These are phyloP conservation scores for Palythoa grandiflora DNA, from an alignment of 92 coral and sea anemone genomes.

Conservation along the genomic window DNA sequence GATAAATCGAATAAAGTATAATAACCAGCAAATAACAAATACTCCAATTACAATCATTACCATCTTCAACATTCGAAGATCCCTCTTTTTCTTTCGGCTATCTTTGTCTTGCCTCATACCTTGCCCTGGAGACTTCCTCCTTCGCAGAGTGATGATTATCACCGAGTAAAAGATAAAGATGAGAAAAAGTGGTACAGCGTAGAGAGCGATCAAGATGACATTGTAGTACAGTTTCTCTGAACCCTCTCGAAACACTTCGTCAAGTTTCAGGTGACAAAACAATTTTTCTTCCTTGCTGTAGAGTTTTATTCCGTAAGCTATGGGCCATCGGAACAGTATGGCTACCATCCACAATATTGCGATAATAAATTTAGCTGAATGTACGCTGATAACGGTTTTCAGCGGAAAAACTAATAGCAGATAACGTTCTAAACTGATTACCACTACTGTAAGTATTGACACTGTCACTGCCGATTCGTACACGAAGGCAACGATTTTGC, in stretches of 20 bases:
- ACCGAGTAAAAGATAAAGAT: constrained; percentile 31
- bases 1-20: constrained; percentile 33
- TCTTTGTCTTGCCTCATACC: constrained; percentile 22
- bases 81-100: constrained; percentile 23
- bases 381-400: constrained; percentile 3
- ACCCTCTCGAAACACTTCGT: constrained; percentile 37
- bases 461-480: constrained; percentile 40
- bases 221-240: constrained; percentile 29
- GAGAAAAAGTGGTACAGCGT: constrained; percentile 31
- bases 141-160: constrained; percentile 8
- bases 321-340: constrained; percentile 35
- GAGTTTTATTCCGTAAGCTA: constrained; percentile 25
- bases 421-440: constrained; percentile 35
- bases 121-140: constrained; percentile 37
- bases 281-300: neutral
- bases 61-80: constrained; percentile 26
- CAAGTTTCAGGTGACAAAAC: constrained; percentile 27
- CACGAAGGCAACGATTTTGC: constrained; percentile 23
- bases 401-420: constrained; percentile 40
- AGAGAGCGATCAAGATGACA: constrained; percentile 25
- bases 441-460: constrained; percentile 35
- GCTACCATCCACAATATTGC: constrained; percentile 31
- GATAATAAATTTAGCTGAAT: constrained; percentile 1
- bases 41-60: constrained; percentile 42
- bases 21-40: constrained; percentile 38